Evolutionary conservation across 35 echinoderm and acorn worm species (phyloP).

Genomic region (Holothuria glaberrima): DNA sequence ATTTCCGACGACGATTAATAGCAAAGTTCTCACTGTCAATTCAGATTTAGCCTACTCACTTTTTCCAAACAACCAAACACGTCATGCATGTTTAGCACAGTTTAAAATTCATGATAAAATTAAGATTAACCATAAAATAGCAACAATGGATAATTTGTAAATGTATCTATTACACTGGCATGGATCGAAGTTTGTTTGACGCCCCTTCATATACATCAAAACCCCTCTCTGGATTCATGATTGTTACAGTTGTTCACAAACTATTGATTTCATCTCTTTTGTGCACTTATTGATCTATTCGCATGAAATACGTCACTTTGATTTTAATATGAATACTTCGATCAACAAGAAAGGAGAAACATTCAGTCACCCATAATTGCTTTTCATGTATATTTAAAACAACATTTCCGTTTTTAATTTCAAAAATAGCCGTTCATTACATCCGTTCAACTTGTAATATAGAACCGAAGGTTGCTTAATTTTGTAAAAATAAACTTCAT

Average conservation of each 20-base stretch:
- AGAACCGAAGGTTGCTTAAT: neutral
- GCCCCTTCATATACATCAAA: neutral
- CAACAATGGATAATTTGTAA: neutral
- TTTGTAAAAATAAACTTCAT: neutral
- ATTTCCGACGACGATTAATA: too few relatives aligned
- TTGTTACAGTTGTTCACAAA: neutral
- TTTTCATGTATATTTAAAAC: neutral
- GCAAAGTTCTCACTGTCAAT: too few relatives aligned
- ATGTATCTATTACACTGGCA: neutral
- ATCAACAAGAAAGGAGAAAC: neutral
- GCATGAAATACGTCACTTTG: constrained; percentile 1
- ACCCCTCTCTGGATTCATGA: constrained; percentile 3
- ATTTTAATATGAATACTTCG: neutral
- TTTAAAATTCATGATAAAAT: neutral
- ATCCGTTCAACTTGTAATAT: neutral
- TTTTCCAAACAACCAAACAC: neutral
- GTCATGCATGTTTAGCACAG: constrained; percentile 30
- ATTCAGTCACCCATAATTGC: neutral
- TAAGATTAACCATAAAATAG: neutral
- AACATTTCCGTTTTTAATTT: constrained; percentile 36
- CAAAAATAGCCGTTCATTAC: constrained; percentile 22
- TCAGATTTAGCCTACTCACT: too few relatives aligned
- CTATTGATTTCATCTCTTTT: neutral
- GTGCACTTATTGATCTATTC: neutral
- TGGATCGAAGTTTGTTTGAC: neutral